Conservation (phyloP, 2,797 vertebrate genomes). For the Ceyx erithaca region DNA sequence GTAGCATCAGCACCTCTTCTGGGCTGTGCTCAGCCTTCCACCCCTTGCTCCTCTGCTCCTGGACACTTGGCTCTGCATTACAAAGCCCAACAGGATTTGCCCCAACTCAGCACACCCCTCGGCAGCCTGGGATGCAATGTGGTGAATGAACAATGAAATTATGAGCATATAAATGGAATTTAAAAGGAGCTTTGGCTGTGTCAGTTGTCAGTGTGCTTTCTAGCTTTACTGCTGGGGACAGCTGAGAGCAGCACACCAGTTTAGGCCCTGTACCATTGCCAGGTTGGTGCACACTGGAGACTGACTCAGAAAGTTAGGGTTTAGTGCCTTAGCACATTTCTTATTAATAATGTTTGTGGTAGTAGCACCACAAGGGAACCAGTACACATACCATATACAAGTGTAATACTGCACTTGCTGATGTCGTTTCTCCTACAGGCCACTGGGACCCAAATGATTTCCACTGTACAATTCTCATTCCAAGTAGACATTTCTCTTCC, state of each 20-base stretch:
- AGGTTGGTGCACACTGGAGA: not conserved
- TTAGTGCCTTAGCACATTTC: not conserved
- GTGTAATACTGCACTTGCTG: not conserved
- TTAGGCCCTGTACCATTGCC: not conserved
- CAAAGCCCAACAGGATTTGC: not conserved
- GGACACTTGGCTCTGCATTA: not conserved
- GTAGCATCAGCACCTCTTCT: not conserved
- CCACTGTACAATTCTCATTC: not conserved
- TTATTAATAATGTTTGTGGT: not conserved
- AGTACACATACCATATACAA: not conserved
- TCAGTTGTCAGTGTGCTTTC: not conserved
- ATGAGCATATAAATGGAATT: not conserved
- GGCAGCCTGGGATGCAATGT: not conserved
- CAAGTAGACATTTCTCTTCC: not conserved
- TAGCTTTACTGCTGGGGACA: not conserved
- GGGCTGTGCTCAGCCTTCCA: not conserved
- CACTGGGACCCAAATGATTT: not conserved
- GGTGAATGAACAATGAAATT: constrained; percentile 1
- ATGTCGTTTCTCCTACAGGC: not conserved
- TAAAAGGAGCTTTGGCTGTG: not conserved
- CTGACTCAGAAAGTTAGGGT: not conserved
- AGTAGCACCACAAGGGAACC: not conserved
- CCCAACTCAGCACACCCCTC: not conserved
- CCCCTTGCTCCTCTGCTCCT: not conserved
- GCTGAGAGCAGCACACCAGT: not conserved